Evolutionary conservation across 2,888 invertebrate genomes (phyloP).

Genomic region (Eucera pruinosa): DNA sequence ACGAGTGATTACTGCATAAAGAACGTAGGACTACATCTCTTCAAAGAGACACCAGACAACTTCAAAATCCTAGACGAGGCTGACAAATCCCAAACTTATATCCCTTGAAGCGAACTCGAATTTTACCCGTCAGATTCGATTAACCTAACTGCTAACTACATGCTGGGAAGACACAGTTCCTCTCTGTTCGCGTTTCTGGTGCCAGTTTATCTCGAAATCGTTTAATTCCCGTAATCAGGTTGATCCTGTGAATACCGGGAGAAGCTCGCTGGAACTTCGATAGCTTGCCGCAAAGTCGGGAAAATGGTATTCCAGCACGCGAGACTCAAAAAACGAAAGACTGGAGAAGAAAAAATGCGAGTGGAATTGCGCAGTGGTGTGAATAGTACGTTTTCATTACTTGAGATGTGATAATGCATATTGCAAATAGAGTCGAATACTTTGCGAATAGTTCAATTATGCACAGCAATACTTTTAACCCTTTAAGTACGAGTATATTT

Average conservation of each 20-base stretch:
- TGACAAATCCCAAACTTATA: background rate
- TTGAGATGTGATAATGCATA: too few relatives aligned
- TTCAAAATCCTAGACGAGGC: too few relatives aligned
- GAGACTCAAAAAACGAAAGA: background rate
- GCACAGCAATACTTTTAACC: too few relatives aligned
- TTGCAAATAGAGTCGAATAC: too few relatives aligned
- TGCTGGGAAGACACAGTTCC: slow-evolving; percentile 1
- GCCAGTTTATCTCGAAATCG: slow-evolving; percentile 25
- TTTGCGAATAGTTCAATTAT: too few relatives aligned
- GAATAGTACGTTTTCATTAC: background rate
- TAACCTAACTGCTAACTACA: slow-evolving; percentile 12
- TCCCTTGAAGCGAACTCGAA: background rate
- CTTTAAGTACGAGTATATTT: too few relatives aligned
- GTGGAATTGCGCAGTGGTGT: background rate
- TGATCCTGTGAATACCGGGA: slow-evolving; percentile 19
- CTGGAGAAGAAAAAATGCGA: background rate
- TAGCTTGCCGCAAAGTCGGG: slow-evolving; percentile 12
- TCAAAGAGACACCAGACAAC: background rate
- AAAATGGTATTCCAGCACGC: background rate
- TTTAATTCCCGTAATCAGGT: slow-evolving; percentile 36
- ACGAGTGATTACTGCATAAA: slow-evolving; percentile 31
- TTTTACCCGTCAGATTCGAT: slow-evolving; percentile 12
- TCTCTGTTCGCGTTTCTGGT: background rate
- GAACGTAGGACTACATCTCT: too few relatives aligned
- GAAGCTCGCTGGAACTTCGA: slow-evolving; percentile 5